Evolutionary conservation across 2,888 invertebrate species (phyloP).

Genomic region (Lepas anatifera): DNA sequence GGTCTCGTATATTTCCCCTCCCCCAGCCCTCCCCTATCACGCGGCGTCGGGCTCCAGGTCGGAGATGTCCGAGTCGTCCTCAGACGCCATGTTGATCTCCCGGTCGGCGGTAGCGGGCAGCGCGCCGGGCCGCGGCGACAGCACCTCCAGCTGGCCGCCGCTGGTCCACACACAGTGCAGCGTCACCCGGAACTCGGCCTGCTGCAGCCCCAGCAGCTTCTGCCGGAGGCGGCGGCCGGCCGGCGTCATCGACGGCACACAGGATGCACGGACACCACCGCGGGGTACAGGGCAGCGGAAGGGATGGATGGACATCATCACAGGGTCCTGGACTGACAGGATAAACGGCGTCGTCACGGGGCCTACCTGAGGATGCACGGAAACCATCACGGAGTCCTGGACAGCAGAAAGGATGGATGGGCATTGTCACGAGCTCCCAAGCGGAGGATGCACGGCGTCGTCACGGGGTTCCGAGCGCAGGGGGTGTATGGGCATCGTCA

Average conservation of each 20-base stretch:
- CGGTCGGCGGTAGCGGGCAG: not conserved
- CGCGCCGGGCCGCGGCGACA: not conserved
- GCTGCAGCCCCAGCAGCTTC: conserved; percentile 22
- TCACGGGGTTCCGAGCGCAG: too few relatives aligned
- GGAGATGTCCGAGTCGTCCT: not conserved
- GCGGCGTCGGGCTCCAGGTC: not conserved
- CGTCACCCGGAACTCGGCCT: conserved; percentile 20
- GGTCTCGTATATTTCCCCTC: not conserved
- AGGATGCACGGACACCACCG: not conserved
- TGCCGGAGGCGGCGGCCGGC: conserved; percentile 13
- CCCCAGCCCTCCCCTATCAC: not conserved
- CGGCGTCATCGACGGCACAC: not conserved
- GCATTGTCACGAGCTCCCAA: too few relatives aligned
- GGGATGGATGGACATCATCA: too few relatives aligned
- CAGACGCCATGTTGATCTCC: not conserved
- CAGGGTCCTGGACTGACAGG: too few relatives aligned
- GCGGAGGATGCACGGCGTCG: too few relatives aligned
- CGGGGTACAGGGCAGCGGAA: too few relatives aligned
- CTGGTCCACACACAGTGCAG: conserved; percentile 21
- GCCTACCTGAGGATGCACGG: too few relatives aligned
- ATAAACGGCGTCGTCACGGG: too few relatives aligned
- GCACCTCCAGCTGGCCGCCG: conserved; percentile 14
- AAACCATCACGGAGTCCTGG: too few relatives aligned
- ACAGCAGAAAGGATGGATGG: too few relatives aligned
- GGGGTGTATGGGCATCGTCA: too few relatives aligned